phyloP scores from a whole-genome alignment of 1,140 invertebrate genomes.

The Zaprionus inermis region DNA sequence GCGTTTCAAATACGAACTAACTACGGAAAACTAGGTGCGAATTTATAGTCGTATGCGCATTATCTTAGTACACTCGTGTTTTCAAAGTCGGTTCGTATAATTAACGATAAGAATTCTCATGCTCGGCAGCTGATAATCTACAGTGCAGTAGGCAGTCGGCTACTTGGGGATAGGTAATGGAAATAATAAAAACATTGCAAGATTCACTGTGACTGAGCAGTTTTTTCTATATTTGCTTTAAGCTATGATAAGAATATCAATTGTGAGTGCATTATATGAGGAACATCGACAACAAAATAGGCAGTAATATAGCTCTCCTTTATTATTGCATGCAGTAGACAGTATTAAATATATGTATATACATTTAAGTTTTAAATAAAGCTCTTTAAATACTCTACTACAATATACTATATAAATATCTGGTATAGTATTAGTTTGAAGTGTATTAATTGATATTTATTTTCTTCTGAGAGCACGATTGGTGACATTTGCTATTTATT shows the following conservation, averaged over 20 bases:
- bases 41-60: slow-evolving; percentile 51
- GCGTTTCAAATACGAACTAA: slow-evolving; percentile 40
- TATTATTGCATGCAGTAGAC: no score
- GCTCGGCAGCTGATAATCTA: neutral
- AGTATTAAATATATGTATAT: no score
- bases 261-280: neutral
- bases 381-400: no score
- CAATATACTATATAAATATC: no score
- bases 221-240: neutral
- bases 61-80: neutral
- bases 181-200: neutral
- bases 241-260: neutral
- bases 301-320: no score
- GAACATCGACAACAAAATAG: neutral
- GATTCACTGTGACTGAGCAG: slow-evolving; percentile 9
- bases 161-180: neutral
- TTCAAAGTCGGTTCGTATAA: neutral
- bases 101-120: neutral
- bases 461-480: neutral
- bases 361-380: neutral
- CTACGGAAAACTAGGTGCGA: neutral
- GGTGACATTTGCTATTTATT: no score
- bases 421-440: no score
- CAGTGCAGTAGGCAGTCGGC: neutral
- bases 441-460: neutral